Conservation (phyloP, 1,140 invertebrate genomes). For the Ridgeia piscesae region DNA sequence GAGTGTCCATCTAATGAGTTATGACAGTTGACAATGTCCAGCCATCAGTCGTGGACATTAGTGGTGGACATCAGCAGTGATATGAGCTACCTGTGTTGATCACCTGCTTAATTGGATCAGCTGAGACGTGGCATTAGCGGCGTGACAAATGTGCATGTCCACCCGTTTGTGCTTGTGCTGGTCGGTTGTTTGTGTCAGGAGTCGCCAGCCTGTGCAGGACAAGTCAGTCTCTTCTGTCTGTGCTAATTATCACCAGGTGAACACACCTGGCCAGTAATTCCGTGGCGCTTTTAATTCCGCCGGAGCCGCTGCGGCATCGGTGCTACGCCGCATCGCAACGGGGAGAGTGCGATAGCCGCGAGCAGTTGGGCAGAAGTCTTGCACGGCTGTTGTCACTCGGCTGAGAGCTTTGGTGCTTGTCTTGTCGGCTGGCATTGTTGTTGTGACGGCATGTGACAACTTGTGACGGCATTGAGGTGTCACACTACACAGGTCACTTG, state of each 20-base stretch:
- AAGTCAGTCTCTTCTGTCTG: background rate
- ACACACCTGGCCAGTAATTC: background rate
- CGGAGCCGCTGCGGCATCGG: background rate
- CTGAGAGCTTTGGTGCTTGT: background rate
- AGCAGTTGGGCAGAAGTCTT: background rate
- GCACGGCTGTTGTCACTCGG: background rate
- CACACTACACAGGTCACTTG: background rate
- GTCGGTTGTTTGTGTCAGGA: background rate
- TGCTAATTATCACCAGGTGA: background rate
- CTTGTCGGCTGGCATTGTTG: background rate
- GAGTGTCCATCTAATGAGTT: background rate
- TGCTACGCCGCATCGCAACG: background rate
- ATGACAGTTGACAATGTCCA: background rate
- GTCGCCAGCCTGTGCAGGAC: background rate
- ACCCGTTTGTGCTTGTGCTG: background rate
- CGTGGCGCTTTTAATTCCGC: background rate
- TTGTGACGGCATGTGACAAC: too few relatives aligned
- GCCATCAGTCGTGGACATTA: too few relatives aligned
- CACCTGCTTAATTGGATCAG: background rate
- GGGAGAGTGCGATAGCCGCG: too few relatives aligned
- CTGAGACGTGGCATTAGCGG: background rate
- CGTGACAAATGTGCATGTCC: background rate
- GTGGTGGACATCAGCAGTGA: too few relatives aligned
- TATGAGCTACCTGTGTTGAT: background rate
- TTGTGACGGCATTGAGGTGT: background rate